A percentile compares a stretch with the other conserved stretches of the same genome.
These are phyloP conservation scores for Cynopterus sphinx DNA, from an alignment of 2,797 vertebrate genomes.

Conservation along the genomic window DNA sequence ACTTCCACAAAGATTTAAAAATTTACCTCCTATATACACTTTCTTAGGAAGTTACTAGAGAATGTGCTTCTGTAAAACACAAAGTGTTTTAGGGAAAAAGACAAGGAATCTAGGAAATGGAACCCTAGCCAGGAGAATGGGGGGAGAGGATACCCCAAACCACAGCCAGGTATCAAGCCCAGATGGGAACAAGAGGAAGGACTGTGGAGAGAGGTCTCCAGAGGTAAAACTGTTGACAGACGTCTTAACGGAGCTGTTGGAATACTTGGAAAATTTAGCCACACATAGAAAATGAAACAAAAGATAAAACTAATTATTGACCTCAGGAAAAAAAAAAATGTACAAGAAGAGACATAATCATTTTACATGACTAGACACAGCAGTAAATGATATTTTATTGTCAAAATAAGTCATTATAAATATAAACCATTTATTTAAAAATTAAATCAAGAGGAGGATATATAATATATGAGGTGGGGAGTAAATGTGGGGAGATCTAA, in stretches of 20 bases:
- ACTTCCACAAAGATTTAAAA: background rate
- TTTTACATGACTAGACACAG: constrained; percentile 37
- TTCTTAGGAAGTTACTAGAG: background rate
- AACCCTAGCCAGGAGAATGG: fast-evolving
- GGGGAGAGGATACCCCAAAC: background rate
- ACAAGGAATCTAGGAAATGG: background rate
- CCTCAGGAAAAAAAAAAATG: constrained; percentile 49
- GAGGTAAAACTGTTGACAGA: background rate
- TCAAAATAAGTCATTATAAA: constrained; percentile 45
- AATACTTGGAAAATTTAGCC: constrained; percentile 4
- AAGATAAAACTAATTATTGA: constrained; percentile 43
- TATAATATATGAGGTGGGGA: background rate
- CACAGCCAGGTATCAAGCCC: background rate
- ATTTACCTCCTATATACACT: background rate
- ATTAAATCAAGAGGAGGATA: constrained; percentile 3
- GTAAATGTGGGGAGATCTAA: background rate
- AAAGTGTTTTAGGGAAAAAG: background rate
- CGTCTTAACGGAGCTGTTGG: background rate
- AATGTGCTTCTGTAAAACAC: background rate
- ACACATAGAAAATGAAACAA: constrained; percentile 17
- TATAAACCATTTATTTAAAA: constrained; percentile 10
- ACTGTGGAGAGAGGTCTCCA: background rate
- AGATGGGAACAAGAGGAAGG: background rate
- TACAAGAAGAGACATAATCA: constrained; percentile 53
- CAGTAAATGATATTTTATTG: background rate